Percentiles rank a stretch among this genome's conserved stretches.
These are phyloP conservation scores for Gallinago media DNA, from an alignment of 2,113 vertebrate species.

Conservation along the genomic window DNA sequence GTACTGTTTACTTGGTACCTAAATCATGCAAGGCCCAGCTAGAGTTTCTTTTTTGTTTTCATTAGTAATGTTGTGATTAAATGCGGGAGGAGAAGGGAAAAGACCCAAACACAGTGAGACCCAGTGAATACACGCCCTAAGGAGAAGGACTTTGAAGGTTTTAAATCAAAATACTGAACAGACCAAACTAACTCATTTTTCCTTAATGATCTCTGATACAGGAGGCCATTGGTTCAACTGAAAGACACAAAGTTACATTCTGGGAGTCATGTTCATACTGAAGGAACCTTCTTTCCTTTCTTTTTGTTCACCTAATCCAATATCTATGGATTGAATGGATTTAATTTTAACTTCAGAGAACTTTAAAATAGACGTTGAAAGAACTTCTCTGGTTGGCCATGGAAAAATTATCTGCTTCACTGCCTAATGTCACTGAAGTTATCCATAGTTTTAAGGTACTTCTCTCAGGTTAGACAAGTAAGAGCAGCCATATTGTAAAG, in stretches of 20 bases:
- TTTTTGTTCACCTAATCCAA: neutral
- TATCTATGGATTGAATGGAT: neutral
- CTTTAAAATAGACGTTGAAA: neutral
- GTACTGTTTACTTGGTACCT: slow-evolving; percentile 83
- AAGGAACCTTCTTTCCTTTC: neutral
- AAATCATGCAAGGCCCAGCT: slow-evolving; percentile 73
- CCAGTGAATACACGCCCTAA: neutral
- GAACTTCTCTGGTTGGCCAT: neutral
- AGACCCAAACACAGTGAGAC: slow-evolving; percentile 1
- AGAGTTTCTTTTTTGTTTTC: slow-evolving; percentile 75
- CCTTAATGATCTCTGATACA: slow-evolving; percentile 15
- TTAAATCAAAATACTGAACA: slow-evolving; percentile 34
- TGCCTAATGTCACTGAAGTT: neutral
- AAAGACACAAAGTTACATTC: neutral
- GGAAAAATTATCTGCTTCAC: neutral
- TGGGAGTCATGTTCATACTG: neutral
- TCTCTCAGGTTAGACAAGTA: neutral
- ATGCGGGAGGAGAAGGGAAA: slow-evolving; percentile 12
- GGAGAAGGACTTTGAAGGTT: slow-evolving; percentile 27
- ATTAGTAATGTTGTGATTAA: slow-evolving; percentile 72
- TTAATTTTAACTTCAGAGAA: neutral
- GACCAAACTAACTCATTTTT: slow-evolving; percentile 11
- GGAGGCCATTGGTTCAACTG: neutral
- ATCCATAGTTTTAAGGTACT: neutral
- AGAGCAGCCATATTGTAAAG: neutral